Base-by-base conservation (phyloP, 2,113 vertebrate species). In the Ancistrus triradiatus region DNA sequence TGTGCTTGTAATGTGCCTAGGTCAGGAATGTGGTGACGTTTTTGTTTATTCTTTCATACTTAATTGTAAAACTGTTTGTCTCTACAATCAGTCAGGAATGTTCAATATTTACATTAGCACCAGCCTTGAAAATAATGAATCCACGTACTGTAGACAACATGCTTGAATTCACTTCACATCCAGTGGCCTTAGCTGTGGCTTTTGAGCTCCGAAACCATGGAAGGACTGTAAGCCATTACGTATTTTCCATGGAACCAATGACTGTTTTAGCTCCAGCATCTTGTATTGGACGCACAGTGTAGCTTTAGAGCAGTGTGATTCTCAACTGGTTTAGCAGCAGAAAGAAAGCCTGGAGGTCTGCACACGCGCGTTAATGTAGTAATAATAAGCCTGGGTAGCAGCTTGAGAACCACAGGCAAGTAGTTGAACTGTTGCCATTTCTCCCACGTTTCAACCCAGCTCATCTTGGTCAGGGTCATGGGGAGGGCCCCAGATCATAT, bases 71-170 rank as follows among this genome's bases (percentile, higher is more conserved):
- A 31, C 27, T 7, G 7, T 31, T 31, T 31, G 3, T 4, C 7
- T 40, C 22, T 59, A 42, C 15, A 50, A 40, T 57, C 19, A 25
- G 18, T 48, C 44, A 58, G 37, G 64, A 43, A 53, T 66, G 64
- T 66, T 66, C 46, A 31, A 66, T 58, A 58, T 66, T 66, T 66
- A 40, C 53, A 49, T 50, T 66, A 42, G 55, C 64, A 59, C 64
- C 64, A 66, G 64, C 53, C 64, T 59, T 59, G 53, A 65, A 28
- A 65, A 66, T 40, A 35, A 57, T 50, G 28, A 58, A 40, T 66
- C 44, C 17, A 4, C 19, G 64, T 66, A 66, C 64, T 66, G 64
- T 66, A 59, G 44, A 66, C 31, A 49, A 58, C 63, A 59, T 66
- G 63, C 52, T 48, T 7, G 22, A 37, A 46, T 49, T 66, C 64